Conservation (phyloP, 2,113 vertebrate genomes). For the Nesoenas mayeri region DNA sequence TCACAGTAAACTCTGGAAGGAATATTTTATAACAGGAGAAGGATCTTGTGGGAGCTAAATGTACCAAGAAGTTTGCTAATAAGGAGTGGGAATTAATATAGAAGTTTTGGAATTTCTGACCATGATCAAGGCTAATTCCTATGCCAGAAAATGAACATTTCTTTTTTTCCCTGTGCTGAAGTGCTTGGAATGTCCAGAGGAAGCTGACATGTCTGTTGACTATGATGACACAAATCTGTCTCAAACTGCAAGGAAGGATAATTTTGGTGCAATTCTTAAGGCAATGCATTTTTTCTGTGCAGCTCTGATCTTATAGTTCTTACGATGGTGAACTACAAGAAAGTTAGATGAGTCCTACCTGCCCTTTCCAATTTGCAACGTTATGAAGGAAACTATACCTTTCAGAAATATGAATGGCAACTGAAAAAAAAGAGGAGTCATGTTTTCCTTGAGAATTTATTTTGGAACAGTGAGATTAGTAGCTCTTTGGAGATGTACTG, state of each 20-base stretch:
- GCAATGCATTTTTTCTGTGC: background rate
- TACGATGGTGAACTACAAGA: background rate
- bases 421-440: background rate
- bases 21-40: background rate
- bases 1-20: background rate
- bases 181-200: background rate
- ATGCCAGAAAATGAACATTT: background rate
- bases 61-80: background rate
- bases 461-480: background rate
- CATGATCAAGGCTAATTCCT: background rate
- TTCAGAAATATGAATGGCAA: background rate
- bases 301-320: background rate
- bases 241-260: background rate
- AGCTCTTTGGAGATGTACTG: rapidly evolving
- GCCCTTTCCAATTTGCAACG: background rate
- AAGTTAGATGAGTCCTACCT: background rate
- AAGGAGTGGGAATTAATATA: background rate
- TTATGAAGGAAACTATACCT: background rate
- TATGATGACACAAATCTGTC: background rate
- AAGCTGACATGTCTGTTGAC: background rate
- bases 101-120: background rate
- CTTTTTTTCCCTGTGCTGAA: background rate
- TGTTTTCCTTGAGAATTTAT: background rate
- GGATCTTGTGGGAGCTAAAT: background rate
- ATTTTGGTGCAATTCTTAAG: background rate